These are phyloP conservation scores for Urocitellus parryii DNA, from an alignment of 2,113 vertebrate genomes.

Conservation along the genomic window DNA sequence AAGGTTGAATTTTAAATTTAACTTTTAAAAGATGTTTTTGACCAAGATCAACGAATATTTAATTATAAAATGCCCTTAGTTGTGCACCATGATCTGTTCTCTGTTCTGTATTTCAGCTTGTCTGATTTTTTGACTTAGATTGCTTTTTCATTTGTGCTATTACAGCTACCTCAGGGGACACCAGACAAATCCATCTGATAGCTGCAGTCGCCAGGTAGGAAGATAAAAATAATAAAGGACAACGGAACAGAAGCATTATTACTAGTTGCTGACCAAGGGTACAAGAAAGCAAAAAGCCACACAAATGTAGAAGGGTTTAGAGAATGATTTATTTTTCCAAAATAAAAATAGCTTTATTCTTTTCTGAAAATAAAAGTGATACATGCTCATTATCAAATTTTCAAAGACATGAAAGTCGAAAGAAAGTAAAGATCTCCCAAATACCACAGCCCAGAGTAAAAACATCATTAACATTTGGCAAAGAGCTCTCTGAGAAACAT, in stretches of 20 bases:
- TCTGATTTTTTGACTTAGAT: not conserved
- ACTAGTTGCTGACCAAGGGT: not conserved
- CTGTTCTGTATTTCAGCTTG: not conserved
- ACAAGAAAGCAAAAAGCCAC: not conserved
- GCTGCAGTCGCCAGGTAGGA: not conserved
- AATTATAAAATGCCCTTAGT: not conserved
- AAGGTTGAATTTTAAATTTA: not conserved
- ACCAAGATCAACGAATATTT: conserved; percentile 6
- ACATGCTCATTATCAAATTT: conserved; percentile 27
- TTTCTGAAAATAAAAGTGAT: conserved; percentile 58
- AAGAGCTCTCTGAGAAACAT: conserved; percentile 20
- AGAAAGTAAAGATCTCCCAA: conserved; percentile 37
- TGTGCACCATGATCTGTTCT: not conserved
- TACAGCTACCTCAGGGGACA: not conserved
- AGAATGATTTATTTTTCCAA: not conserved
- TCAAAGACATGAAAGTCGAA: conserved; percentile 39
- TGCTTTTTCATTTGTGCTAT: not conserved
- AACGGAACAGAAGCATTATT: not conserved
- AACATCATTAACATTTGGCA: not conserved
- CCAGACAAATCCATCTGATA: not conserved
- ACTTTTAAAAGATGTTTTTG: not conserved
- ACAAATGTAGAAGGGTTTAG: not conserved
- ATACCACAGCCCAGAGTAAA: not conserved
- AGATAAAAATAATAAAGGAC: not conserved
- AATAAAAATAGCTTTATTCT: conserved; percentile 65